Evolutionary conservation across 2,113 vertebrate genomes (phyloP).

Genomic region (Lepidothrix coronata): DNA sequence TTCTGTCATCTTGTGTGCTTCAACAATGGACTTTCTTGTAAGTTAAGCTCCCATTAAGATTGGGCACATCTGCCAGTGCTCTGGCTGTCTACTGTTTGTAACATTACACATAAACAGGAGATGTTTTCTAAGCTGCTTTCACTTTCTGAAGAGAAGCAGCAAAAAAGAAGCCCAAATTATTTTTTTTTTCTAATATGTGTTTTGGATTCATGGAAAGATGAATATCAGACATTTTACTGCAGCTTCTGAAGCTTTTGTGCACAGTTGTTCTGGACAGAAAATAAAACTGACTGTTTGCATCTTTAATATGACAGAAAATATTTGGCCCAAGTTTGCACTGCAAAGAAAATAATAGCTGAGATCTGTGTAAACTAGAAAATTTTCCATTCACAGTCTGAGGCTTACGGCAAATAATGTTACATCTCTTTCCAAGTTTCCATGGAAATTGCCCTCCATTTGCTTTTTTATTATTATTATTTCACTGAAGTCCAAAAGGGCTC

Average conservation of each 20-base stretch:
- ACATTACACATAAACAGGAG: background rate
- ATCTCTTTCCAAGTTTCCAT: constrained; percentile 60
- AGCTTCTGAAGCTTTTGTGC: constrained; percentile 14
- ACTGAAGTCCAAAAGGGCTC: constrained; percentile 14
- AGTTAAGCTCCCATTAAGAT: background rate
- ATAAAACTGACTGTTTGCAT: background rate
- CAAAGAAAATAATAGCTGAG: constrained; percentile 41
- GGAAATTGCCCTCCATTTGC: constrained; percentile 24
- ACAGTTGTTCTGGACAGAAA: background rate
- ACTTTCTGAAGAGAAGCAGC: background rate
- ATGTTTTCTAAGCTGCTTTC: background rate
- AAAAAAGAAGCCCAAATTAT: background rate
- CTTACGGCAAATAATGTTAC: constrained; percentile 1
- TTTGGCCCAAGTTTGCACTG: background rate
- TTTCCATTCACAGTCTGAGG: constrained; percentile 32
- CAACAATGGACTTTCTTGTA: background rate
- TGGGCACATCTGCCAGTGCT: background rate
- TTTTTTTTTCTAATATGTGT: background rate
- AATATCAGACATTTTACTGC: background rate
- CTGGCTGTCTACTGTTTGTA: background rate
- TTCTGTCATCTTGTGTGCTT: background rate
- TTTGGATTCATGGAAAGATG: background rate
- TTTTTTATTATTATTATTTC: constrained; percentile 20
- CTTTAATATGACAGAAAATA: constrained; percentile 30
- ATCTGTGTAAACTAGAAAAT: constrained; percentile 47